phyloP scores from a whole-genome alignment of 2,888 invertebrate species.

The Iphiclides podalirius region DNA sequence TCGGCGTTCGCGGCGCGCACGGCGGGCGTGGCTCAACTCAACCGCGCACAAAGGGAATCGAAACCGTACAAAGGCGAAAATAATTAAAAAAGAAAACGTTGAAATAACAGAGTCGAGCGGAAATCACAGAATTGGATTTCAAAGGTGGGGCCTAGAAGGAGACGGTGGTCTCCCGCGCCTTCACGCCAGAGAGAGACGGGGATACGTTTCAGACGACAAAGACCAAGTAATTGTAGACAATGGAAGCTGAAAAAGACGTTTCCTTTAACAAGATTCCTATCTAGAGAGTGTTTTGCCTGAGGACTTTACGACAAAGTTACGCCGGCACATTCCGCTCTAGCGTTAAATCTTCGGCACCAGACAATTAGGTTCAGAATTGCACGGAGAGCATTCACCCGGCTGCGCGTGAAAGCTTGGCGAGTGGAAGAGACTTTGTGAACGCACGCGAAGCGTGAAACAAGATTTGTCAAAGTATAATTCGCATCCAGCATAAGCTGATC shows the following conservation, averaged over 20 bases:
- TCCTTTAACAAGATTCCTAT: conserved; percentile 77
- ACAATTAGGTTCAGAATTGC: conserved; percentile 28
- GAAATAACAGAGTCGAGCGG: conserved; percentile 47
- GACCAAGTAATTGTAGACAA: conserved; percentile 78
- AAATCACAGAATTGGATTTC: conserved; percentile 67
- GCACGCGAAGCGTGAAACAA: conserved; percentile 72
- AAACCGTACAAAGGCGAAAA: conserved; percentile 23
- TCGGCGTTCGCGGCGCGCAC: too few species aligned
- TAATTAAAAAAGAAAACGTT: conserved; percentile 47
- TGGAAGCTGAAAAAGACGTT: conserved; percentile 77
- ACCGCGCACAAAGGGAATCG: conserved; percentile 1
- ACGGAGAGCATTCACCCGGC: not conserved
- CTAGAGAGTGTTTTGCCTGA: conserved; percentile 68
- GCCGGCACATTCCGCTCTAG: not conserved
- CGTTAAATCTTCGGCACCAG: too few species aligned
- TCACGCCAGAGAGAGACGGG: conserved; percentile 40
- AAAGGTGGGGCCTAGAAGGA: conserved; percentile 44
- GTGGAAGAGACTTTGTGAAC: conserved; percentile 66
- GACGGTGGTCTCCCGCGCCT: conserved; percentile 35
- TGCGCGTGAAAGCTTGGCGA: conserved; percentile 37
- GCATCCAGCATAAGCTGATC: conserved; percentile 45
- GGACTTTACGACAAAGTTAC: conserved; percentile 44
- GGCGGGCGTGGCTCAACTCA: not conserved
- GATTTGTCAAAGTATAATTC: conserved; percentile 72
- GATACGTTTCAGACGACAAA: conserved; percentile 54